These are phyloP conservation scores for Aplochiton taeniatus DNA, from an alignment of 2,797 vertebrate species.

Conservation along the genomic window DNA sequence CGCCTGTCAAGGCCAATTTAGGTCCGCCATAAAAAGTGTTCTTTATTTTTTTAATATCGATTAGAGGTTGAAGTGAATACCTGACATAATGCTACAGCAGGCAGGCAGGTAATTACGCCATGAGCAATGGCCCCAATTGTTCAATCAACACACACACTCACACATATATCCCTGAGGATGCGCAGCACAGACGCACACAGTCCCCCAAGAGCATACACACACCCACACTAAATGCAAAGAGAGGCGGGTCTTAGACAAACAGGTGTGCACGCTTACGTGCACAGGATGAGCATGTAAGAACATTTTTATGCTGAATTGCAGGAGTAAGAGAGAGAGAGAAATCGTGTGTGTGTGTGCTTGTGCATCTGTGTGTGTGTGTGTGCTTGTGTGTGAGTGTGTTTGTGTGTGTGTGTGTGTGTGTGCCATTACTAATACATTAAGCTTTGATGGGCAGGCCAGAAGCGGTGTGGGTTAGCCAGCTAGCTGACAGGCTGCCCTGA, in stretches of 20 bases:
- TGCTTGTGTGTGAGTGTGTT: not conserved
- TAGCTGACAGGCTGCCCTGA: slow-evolving; percentile 2
- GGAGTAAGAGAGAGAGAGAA: slow-evolving; percentile 16
- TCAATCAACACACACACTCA: slow-evolving; percentile 17
- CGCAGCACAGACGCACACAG: slow-evolving; percentile 5
- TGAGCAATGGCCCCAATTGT: slow-evolving; percentile 45
- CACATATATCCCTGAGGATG: slow-evolving; percentile 19
- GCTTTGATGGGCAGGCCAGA: slow-evolving; percentile 8
- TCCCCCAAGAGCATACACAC: not conserved
- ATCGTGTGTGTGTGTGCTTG: no score
- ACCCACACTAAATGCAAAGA: not conserved
- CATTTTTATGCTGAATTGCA: slow-evolving; percentile 41
- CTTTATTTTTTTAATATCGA: slow-evolving; percentile 55
- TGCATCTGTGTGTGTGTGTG: no score
- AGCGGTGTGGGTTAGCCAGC: slow-evolving; percentile 8
- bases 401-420: slow-evolving; percentile 12
- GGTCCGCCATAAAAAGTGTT: slow-evolving; percentile 52
- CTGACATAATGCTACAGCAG: slow-evolving; percentile 52
- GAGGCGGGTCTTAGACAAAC: no score
- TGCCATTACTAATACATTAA: slow-evolving; percentile 49
- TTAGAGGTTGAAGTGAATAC: slow-evolving; percentile 64
- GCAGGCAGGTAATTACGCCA: slow-evolving; percentile 53
- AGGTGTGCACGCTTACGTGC: not conserved
- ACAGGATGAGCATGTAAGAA: slow-evolving; percentile 21
- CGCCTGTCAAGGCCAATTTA: slow-evolving; percentile 63